A percentile compares a stretch with the other conserved stretches of the same genome.
phyloP scores from a whole-genome alignment of 2,888 invertebrate species.

The Conchocele bisecta region DNA sequence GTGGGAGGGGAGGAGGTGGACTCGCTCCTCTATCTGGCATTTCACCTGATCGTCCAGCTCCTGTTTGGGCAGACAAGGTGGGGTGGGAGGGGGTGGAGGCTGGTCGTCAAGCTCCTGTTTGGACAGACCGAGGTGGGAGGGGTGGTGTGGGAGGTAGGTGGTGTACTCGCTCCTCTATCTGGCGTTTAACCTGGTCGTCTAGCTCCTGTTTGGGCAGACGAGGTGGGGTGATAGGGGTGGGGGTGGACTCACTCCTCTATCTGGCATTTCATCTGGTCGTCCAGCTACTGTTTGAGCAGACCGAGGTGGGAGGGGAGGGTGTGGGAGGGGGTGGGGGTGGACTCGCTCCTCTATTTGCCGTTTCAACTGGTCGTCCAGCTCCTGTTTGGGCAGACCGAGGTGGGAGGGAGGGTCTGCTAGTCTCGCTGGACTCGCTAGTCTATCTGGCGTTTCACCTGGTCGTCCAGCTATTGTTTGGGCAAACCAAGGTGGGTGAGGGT shows the following conservation, averaged over 20 bases:
- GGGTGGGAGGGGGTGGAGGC: no score
- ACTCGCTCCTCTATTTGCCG: constrained; percentile 78
- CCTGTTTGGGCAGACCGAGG: constrained; percentile 73
- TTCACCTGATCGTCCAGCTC: constrained; percentile 76
- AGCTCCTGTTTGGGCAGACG: constrained; percentile 74
- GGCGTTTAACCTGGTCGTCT: constrained; percentile 76
- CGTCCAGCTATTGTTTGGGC: no score
- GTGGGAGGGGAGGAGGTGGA: no score
- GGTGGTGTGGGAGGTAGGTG: no score
- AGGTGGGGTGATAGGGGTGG: no score
- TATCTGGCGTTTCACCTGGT: no score
- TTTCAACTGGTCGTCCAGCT: constrained; percentile 75
- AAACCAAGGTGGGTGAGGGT: no score
- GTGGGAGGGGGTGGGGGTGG: no score
- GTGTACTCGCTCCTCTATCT: constrained; percentile 78
- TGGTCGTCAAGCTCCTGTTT: constrained; percentile 76
- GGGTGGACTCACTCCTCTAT: constrained; percentile 79
- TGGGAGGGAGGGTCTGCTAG: no score
- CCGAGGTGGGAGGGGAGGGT: no score
- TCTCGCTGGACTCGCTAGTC: no score
- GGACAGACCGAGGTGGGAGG: constrained; percentile 77
- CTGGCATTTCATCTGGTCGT: constrained; percentile 76
- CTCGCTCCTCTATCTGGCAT: constrained; percentile 77
- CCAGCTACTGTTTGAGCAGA: constrained; percentile 72
- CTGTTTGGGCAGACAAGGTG: constrained; percentile 72